Evolutionary conservation across 2,888 invertebrate species (phyloP).

Genomic region (Rotaria socialis): DNA sequence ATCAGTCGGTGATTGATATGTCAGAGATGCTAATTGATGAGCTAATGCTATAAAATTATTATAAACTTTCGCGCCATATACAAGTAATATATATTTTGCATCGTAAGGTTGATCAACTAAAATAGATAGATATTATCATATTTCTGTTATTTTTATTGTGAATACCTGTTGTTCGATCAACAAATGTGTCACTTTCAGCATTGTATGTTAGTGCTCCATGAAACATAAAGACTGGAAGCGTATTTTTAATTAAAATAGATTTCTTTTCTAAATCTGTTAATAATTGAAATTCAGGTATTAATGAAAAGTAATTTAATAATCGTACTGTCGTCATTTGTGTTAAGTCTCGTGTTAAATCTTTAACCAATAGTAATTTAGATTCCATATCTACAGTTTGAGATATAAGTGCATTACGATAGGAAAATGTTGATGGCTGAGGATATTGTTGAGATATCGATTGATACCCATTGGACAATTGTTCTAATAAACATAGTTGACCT

Average conservation of each 20-base stretch:
- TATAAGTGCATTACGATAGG: neutral
- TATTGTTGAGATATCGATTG: neutral
- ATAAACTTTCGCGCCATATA: neutral
- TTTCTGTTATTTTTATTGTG: neutral
- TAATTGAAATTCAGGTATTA: conserved; percentile 35
- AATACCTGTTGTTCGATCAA: conserved; percentile 18
- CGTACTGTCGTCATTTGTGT: conserved; percentile 29
- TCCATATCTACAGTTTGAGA: neutral
- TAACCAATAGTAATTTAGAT: neutral
- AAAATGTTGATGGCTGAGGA: neutral
- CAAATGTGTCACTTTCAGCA: neutral
- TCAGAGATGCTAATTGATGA: neutral
- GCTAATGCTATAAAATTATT: neutral
- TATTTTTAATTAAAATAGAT: neutral
- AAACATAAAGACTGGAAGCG: conserved; percentile 25
- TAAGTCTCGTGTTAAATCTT: conserved; percentile 32
- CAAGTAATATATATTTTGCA: conserved; percentile 4
- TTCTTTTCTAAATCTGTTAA: neutral
- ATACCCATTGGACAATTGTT: neutral
- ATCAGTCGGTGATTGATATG: neutral
- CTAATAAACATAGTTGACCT: neutral
- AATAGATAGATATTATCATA: neutral
- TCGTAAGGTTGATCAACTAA: conserved; percentile 6
- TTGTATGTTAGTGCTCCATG: conserved; percentile 16
- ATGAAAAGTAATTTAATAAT: neutral